Conservation (phyloP, 2,888 invertebrate species). For the Dendrolimus pini region DNA sequence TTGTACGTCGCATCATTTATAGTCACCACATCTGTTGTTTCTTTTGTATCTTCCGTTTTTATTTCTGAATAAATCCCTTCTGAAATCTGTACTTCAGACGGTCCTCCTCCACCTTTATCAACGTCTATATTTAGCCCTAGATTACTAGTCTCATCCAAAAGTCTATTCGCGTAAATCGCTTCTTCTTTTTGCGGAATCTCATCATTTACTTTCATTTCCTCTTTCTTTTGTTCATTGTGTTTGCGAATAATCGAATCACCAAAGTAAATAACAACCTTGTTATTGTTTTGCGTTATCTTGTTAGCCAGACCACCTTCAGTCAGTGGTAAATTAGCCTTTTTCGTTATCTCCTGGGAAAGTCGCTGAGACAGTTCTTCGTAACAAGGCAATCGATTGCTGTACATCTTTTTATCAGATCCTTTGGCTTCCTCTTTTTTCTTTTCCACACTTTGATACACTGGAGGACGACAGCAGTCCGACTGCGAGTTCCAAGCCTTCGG, state of each 20-base stretch:
- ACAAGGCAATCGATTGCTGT: constrained; percentile 61
- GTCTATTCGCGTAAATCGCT: constrained; percentile 62
- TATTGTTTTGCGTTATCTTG: constrained; percentile 69
- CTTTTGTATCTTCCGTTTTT: constrained; percentile 35
- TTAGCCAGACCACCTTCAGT: constrained; percentile 51
- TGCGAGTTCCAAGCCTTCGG: constrained; percentile 55
- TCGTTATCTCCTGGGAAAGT: constrained; percentile 66
- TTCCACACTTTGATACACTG: constrained; percentile 65
- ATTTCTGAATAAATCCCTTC: constrained; percentile 68
- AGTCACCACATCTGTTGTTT: constrained; percentile 36
- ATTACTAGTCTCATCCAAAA: constrained; percentile 50
- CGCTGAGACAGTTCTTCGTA: constrained; percentile 65
- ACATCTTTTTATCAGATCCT: constrained; percentile 52
- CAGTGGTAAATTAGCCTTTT: constrained; percentile 47
- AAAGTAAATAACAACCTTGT: constrained; percentile 85
- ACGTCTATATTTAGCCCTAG: constrained; percentile 44
- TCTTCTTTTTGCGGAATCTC: constrained; percentile 45
- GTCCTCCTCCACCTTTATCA: constrained; percentile 46
- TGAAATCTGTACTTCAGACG: constrained; percentile 53
- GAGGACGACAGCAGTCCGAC: constrained; percentile 58
- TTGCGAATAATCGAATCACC: constrained; percentile 79
- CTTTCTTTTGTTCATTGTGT: constrained; percentile 63
- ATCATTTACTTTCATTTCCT: constrained; percentile 41
- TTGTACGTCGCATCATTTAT: constrained; percentile 63
- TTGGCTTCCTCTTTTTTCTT: constrained; percentile 52